Conservation (phyloP, 2,113 vertebrate species). For the Galemys pyrenaicus region DNA sequence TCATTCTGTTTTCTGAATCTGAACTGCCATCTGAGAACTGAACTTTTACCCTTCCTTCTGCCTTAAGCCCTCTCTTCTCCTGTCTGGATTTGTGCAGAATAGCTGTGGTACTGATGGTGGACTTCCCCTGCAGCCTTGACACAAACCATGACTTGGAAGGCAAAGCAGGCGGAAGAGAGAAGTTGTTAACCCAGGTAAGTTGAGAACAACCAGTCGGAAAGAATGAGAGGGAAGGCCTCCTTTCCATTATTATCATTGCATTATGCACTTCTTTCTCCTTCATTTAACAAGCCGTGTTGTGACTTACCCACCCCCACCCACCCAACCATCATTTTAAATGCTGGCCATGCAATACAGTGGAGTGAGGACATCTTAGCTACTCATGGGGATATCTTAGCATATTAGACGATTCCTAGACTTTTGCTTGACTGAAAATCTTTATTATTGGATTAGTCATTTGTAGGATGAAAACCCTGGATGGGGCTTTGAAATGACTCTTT, state of each 20-base stretch:
- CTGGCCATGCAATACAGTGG: not conserved
- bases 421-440: not conserved
- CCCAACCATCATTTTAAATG: not conserved
- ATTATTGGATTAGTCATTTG: constrained; percentile 6
- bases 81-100: not conserved
- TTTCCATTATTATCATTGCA: not conserved
- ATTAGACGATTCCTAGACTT: not conserved
- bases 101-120: not conserved
- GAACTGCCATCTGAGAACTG: constrained; percentile 33
- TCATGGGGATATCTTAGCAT: not conserved
- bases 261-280: not conserved
- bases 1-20: constrained; percentile 30
- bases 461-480: constrained; percentile 34
- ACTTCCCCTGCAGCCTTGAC: not conserved
- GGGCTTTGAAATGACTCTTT: not conserved
- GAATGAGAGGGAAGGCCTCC: not conserved
- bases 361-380: not conserved
- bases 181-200: not conserved
- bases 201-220: not conserved
- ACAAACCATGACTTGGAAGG: not conserved
- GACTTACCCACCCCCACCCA: too few species aligned
- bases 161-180: constrained; percentile 7
- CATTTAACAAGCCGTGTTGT: not conserved
- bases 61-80: not conserved
- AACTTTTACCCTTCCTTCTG: constrained; percentile 45